These are phyloP conservation scores for Achroia grisella DNA, from an alignment of 1,140 invertebrate species.

Conservation along the genomic window DNA sequence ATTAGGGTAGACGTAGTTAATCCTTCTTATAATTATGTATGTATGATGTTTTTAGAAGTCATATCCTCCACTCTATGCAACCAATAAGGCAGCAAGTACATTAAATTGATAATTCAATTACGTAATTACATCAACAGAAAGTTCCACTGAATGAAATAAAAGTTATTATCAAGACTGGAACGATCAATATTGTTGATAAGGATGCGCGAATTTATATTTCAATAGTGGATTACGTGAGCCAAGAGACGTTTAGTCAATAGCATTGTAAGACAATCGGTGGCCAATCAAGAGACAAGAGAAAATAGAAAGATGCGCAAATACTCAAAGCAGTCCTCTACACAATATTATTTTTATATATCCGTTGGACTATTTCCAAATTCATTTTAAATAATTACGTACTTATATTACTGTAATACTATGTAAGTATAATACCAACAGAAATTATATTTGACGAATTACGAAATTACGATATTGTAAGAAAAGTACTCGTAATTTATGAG, in stretches of 20 bases:
- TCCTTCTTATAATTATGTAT: too few relatives aligned
- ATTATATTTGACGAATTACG: too few relatives aligned
- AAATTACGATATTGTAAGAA: too few relatives aligned
- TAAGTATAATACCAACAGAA: not conserved
- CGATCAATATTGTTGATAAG: not conserved
- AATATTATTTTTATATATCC: conserved; percentile 23
- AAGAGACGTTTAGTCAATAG: conserved; percentile 1
- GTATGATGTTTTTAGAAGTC: too few relatives aligned
- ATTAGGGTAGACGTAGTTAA: too few relatives aligned
- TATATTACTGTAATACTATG: too few relatives aligned
- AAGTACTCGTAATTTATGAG: too few relatives aligned
- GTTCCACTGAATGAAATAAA: not conserved
- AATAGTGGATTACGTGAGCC: conserved; percentile 1
- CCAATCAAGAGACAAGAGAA: not conserved
- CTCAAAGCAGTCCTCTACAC: not conserved
- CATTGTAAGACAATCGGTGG: not conserved
- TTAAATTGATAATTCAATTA: too few relatives aligned
- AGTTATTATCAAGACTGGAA: not conserved
- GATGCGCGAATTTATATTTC: not conserved
- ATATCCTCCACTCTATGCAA: too few relatives aligned
- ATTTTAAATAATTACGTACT: too few relatives aligned
- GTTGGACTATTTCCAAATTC: conserved; percentile 20
- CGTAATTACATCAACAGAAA: too few relatives aligned
- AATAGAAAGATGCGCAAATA: not conserved
- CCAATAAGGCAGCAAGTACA: too few relatives aligned